Conservation (phyloP, 2,888 invertebrate genomes). For the Achlya flavicornis region DNA sequence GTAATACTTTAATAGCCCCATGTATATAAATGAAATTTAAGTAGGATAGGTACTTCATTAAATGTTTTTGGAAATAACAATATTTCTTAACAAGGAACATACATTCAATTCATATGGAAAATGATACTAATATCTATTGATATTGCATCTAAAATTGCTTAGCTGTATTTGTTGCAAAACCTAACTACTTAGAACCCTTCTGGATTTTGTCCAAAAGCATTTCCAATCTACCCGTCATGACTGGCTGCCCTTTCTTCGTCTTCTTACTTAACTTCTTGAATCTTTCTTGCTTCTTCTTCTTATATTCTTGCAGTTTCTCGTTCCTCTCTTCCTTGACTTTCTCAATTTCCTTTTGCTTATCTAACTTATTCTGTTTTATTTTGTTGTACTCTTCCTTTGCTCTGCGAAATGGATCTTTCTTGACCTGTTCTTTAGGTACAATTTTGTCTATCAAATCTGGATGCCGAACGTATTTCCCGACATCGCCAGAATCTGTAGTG, state of each 20-base stretch:
- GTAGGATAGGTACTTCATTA: too few relatives aligned
- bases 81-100: too few relatives aligned
- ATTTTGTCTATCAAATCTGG: slow-evolving; percentile 67
- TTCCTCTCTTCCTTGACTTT: slow-evolving; percentile 83
- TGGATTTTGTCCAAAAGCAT: slow-evolving; percentile 91
- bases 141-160: not conserved
- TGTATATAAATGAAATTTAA: too few relatives aligned
- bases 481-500: slow-evolving; percentile 47
- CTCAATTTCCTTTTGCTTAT: slow-evolving; percentile 73
- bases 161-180: not conserved
- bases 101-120: too few relatives aligned
- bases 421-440: slow-evolving; percentile 37
- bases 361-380: slow-evolving; percentile 82
- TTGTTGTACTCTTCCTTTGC: slow-evolving; percentile 82
- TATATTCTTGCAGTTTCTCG: slow-evolving; percentile 86
- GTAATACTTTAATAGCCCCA: too few relatives aligned
- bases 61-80: too few relatives aligned
- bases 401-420: slow-evolving; percentile 73
- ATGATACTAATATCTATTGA: not conserved
- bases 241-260: slow-evolving; percentile 92
- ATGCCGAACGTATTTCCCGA: slow-evolving; percentile 72
- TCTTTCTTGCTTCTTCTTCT: slow-evolving; percentile 87
- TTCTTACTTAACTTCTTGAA: slow-evolving; percentile 89
- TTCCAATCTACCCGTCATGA: slow-evolving; percentile 92
- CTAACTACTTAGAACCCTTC: slow-evolving; percentile 46